Evolutionary conservation across 2,888 invertebrate species (phyloP), one percentile per base, ranked within the genome.

Genomic region (Phortica okadai): DNA sequence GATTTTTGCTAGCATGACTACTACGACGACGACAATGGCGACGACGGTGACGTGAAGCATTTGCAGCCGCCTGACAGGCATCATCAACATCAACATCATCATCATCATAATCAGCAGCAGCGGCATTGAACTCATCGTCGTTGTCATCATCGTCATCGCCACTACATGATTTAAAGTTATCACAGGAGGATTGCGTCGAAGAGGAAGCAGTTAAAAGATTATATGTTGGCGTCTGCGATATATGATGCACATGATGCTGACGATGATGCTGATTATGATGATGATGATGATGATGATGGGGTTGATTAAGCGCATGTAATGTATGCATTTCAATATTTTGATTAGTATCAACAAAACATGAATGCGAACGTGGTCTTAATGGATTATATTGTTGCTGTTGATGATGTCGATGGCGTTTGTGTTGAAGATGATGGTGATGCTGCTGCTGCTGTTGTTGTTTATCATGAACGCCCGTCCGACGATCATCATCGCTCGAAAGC

Each of bases 161-260:
- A 75, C 80, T 78, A 78, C 76, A 80, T 66, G 81, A 81, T 81
- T 82, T 83, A 56, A 89, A 82, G 77, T 89, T 89, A 88, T 90
- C 89, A 88, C 88, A 90, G 81, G 86, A 88, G 84, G 85, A 89
- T 85, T 89, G 88, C 82, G 83, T 87, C 78, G 83, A 87, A 76
- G 88, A 85, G 76, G 87, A 82, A 83, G 80, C 76, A 64, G 82
- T 81, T 75, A 80, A 80, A 75, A 86, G 76, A 80, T 82, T 80
- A 79, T 80, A 85, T 45, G 85, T 76, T 74, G 74, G 82, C 33
- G 64, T 25, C 8, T 72, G 70, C n/a, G 56, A 33, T 80, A 83
- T 84, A 74, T 84, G 86, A 86, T 87, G 87, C 42, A 85, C 83
- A 75, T 85, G 87, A 78, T 75, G 75, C 14, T 44, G 50, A 16